Base-by-base conservation (phyloP, 2,797 vertebrate species). In the Sebastolobus alascanus region DNA sequence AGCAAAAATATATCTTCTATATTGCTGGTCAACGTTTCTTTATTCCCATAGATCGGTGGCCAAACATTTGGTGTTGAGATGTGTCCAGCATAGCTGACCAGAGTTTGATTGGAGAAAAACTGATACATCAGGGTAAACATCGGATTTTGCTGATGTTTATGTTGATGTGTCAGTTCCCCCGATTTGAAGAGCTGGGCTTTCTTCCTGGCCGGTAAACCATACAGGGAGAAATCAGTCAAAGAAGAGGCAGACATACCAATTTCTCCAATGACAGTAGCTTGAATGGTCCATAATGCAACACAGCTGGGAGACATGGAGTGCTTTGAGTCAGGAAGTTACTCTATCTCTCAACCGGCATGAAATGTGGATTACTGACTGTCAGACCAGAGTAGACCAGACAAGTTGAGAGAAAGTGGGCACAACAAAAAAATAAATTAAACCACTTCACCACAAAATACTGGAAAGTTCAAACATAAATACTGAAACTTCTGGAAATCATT, bases 401-500 rank as follows among this genome's bases (percentile, higher is more conserved):
- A 69, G 27, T 55, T 75, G 61, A 33, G 37, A 73, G 64, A 75
- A 77, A 43, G 27, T 71, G 55, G 43, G 29, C n/a, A 61, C 33
- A 37, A 25, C 37, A 46, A 27, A 27, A 81, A 29, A 20, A 67
- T 35, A 11, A 52, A 76, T 79, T 12, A 68, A 72, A 54, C 58
- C 7, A 10, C 40, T 40, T 52, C 16, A 63, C 67, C 66, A n/a
- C 68, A 81, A 77, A 79, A 76, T 72, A 38, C 46, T 84, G 66
- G 70, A 83, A 83, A 50, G 27, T 54, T 43, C 25, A 74, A 72
- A 84, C 43, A 68, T 52, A 78, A 65, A 75, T 46, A 66, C 27
- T 27, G 50, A 65, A 68, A 80, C 68, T 31, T 77, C 68, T 85
- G 80, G 75, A 78, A 87, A 83, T 60, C 79, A 84, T 90, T 83